Base-by-base conservation (phyloP, 2,113 vertebrate genomes). In the Heterotis niloticus region DNA sequence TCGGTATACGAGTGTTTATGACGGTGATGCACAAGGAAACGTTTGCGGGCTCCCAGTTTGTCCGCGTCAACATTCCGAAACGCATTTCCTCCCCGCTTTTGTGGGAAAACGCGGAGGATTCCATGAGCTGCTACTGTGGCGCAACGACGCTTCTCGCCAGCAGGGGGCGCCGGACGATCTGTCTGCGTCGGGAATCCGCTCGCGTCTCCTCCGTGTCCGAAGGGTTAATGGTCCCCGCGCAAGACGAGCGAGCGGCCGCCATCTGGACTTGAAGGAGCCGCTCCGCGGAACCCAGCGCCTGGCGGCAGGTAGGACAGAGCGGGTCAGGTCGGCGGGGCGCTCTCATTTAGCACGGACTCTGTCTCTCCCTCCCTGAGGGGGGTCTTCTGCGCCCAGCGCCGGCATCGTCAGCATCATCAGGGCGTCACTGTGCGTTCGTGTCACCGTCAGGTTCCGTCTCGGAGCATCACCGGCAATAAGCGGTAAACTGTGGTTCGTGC, bases 251-350 rank as follows among this genome's bases (percentile, higher is more conserved):
- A 17, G 78, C 74, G 75, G 44, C 78, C 60, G 78, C 79, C 80
- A 77, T 79, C 80, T 44, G 82, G 89, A 88, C 84, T 90, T 90
- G 89, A 86, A 88, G 57, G 83, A 83, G 85, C 88, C 85, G 87
- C 89, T 89, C 85, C 86, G 84, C 71, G 12, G 44, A 80, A 79
- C 65, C 23, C 79, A 64, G 77, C 18, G 68, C 77, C 70, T 72
- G 75, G 75, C 68, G 34, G 89, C 90, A 91, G 91, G 91, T 92
- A 90, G 76, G 76, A 67, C 26, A 59, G n/a, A 34, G n/a, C 23
- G 64, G 73, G 20, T 51, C 23, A 60, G 73, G 20, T 51, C n/a
- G 44, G 20, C 14, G 0, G 24, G 18, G 17, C 18, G 11, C 14
- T 59, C 59, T 14, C 51, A 69, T 69, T 68, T 28, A 20, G 29